Evolutionary conservation across 2,888 invertebrate species (phyloP), one percentile per base, ranked within the genome.

Genomic region (Chromoteleia sp.): DNA sequence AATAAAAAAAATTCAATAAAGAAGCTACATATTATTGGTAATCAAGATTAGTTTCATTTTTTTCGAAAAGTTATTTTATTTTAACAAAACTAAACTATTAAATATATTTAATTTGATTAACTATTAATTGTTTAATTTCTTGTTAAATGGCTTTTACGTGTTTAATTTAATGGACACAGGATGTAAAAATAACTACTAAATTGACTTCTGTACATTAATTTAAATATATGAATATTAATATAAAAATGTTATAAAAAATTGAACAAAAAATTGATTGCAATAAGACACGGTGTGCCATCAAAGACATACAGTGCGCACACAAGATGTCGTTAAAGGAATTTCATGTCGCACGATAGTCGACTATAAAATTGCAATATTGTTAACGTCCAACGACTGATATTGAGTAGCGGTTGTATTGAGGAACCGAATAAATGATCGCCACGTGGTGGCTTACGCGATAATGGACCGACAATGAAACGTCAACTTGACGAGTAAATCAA

Each of bases 401-500:
- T 54, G 58, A 75, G 77, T 30, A 70, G 61, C 33, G 59, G 68
- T 68, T 61, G 36, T 68, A 56, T 70, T 36, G 63, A 70, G 61
- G 70, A 70, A 77, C 77, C 70, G 77, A 77, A 70, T 77, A 77
- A 70, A 70, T 63, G 50, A 70, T 65, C 59, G 29, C 50, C 54
- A 45, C 63, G 58, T 45, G 39, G 63, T 74, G 39, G 74, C 45
- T 29, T 58, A 67, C 21, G 58, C 75, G 58, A 50, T 77, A 70
- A 77, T 70, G 48, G 70, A 63, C 45, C 70, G 63, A 70, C 67
- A 70, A 63, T 77, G 70, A 70, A 77, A 70, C 61, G 70, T 61
- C 77, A 70, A 77, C 70, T 70, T 77, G 70, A 77, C 63, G 77
- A 77, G 70, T 61, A 70, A 77, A 71, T 78, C 71, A 78, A 78